Conservation (phyloP, 2,113 vertebrate genomes). For the Salvelinus sp. region DNA sequence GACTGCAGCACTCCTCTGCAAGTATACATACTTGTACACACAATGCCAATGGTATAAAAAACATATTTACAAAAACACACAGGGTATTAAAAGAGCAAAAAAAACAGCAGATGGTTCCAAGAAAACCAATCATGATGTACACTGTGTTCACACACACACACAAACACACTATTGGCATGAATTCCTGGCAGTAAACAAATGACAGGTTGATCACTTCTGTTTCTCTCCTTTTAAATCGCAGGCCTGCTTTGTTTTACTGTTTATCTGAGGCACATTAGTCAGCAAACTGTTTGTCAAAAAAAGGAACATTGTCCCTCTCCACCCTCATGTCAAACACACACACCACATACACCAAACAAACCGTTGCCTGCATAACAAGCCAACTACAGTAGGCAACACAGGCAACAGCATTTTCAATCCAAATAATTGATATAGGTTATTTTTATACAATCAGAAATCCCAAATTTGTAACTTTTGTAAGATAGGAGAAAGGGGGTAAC, state of each 20-base stretch:
- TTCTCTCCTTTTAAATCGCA: constrained; percentile 47
- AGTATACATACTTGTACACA: constrained; percentile 25
- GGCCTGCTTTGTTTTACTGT: constrained; percentile 18
- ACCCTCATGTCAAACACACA: constrained; percentile 5
- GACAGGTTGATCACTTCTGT: constrained; percentile 60
- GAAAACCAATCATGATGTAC: constrained; percentile 4
- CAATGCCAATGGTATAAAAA: not conserved
- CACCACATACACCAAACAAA: too few relatives aligned
- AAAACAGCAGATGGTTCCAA: constrained; percentile 65
- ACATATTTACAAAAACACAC: constrained; percentile 15
- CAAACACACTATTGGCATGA: constrained; percentile 33
- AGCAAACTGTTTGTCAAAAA: constrained; percentile 40
- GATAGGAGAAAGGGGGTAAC: not conserved
- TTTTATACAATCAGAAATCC: not conserved
- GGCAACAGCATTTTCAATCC: too few relatives aligned
- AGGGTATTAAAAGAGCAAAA: not conserved
- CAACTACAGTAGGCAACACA: too few relatives aligned
- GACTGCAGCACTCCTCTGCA: constrained; percentile 40
- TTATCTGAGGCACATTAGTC: constrained; percentile 28
- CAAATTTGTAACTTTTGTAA: too few relatives aligned
- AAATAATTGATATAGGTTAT: too few relatives aligned
- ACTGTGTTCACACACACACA: not conserved
- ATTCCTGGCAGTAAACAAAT: constrained; percentile 54
- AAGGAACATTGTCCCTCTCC: constrained; percentile 3
- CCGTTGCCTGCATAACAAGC: too few relatives aligned